These are phyloP conservation scores for Limnephilus rhombicus DNA, from an alignment of 2,888 invertebrate genomes.

Conservation along the genomic window DNA sequence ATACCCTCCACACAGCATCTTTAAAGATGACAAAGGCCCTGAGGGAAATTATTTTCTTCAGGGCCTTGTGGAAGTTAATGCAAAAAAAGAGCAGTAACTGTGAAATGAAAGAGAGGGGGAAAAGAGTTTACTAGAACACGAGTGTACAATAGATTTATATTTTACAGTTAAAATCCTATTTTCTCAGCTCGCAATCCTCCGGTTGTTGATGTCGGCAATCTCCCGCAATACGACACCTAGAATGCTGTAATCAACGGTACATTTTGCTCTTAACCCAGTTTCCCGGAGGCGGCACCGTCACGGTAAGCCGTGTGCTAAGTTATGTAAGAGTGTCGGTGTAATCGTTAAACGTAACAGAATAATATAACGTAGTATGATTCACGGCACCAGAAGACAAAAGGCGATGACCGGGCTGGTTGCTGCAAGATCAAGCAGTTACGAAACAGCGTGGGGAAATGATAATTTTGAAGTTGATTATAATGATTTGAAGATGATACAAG, in stretches of 20 bases:
- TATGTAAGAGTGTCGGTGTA: slow-evolving; percentile 47
- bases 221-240: slow-evolving; percentile 37
- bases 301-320: slow-evolving; percentile 37
- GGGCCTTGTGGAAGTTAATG: too few species aligned
- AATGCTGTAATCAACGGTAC: slow-evolving; percentile 61
- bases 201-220: slow-evolving; percentile 9
- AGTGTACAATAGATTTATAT: background rate
- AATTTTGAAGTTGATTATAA: background rate
- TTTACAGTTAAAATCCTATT: background rate
- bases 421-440: slow-evolving; percentile 31
- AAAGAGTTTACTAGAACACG: background rate
- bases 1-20: too few species aligned
- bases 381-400: slow-evolving; percentile 36
- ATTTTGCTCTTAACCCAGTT: slow-evolving; percentile 65
- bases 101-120: background rate
- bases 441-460: background rate
- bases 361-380: slow-evolving; percentile 40
- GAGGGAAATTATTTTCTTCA: too few species aligned
- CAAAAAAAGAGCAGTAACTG: too few species aligned
- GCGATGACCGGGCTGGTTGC: slow-evolving; percentile 44
- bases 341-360: slow-evolving; percentile 27
- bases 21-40: too few species aligned
- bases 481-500: background rate
- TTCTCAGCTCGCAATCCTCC: background rate
- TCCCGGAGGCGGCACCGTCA: slow-evolving; percentile 41